Evolutionary conservation across 2,888 invertebrate species (phyloP), one percentile per base, ranked within the genome.

Genomic region (Drosophila prostipennis): DNA sequence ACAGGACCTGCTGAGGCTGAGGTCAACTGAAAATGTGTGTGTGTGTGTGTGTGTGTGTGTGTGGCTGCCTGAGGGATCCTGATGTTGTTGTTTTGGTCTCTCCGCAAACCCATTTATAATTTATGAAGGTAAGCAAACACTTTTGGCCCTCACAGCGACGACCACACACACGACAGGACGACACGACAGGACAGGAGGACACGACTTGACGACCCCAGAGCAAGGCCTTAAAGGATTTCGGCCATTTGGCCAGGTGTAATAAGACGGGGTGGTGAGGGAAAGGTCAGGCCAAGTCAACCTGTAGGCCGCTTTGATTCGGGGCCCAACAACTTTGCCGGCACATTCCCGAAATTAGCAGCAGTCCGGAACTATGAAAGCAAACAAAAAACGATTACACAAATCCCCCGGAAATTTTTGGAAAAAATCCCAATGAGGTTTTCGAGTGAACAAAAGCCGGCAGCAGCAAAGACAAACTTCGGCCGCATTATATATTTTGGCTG

Each of bases 61-160:
- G 19, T 2, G 19, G 29, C 29, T 6, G 54, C 60, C 67, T 54
- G 36, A 46, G 73, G 37, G 56, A 32, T 45, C 13, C 7, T 13
- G 11, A 16, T 48, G 48, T 48, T 55, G 49, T 54, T 60, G 70
- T 64, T 75, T 59, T 53, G 61, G 60, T 72, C 63, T 69, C 55
- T 69, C 64, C 72, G 49, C 75, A 70, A 52, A 64, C 68, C 68
- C 72, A 87, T 85, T 87, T 83, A 87, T 87, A 85, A 84, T 87
- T 87, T 87, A 84, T 87, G 87, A 76, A 85, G 83, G 84, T 84
- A 84, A 84, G 80, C 87, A 84, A 85, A 85, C 84, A 85, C 80
- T 87, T 72, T 63, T 78, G 74, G 67, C 69, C 75, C 57, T 51
- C n/a, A 54, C 39, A 23, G 45, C 36, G 37, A 65, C 52, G 32